phyloP scores from a whole-genome alignment of 2,888 invertebrate genomes.

The Orthosia cruda region DNA sequence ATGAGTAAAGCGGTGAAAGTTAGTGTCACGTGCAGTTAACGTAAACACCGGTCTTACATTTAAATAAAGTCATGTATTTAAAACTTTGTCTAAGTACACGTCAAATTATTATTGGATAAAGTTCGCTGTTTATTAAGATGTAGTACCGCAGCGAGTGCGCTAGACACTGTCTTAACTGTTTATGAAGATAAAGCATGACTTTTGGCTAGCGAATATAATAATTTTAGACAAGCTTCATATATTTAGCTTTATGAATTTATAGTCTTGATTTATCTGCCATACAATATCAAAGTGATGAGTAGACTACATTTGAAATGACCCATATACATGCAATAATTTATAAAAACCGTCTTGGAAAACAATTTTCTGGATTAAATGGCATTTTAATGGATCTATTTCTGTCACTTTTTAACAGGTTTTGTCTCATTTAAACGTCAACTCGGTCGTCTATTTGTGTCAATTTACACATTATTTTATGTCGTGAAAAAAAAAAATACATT shows the following conservation, averaged over 20 bases:
- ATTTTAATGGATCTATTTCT: slow-evolving; percentile 63
- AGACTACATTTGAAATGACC: slow-evolving; percentile 28
- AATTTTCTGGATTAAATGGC: slow-evolving; percentile 34
- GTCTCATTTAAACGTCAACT: slow-evolving; percentile 57
- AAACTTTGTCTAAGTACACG: slow-evolving; percentile 53
- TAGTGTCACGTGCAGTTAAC: slow-evolving; percentile 74
- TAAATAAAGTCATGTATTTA: slow-evolving; percentile 71
- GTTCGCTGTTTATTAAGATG: slow-evolving; percentile 50
- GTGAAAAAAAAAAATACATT: slow-evolving; percentile 70
- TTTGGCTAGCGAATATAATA: slow-evolving; percentile 24
- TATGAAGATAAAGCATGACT: slow-evolving; percentile 31
- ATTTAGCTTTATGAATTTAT: not conserved
- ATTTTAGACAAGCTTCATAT: slow-evolving; percentile 2
- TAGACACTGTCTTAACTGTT: slow-evolving; percentile 38
- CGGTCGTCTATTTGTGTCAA: slow-evolving; percentile 67
- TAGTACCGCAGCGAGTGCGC: slow-evolving; percentile 11
- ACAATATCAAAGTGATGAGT: slow-evolving; percentile 2
- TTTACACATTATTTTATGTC: slow-evolving; percentile 69
- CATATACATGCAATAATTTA: slow-evolving; percentile 32
- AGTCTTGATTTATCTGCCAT: slow-evolving; percentile 12
- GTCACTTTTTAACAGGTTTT: slow-evolving; percentile 57
- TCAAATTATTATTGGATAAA: slow-evolving; percentile 59
- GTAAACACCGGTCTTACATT: slow-evolving; percentile 72
- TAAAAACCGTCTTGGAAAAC: slow-evolving; percentile 7
- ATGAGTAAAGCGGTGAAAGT: slow-evolving; percentile 82